Base-by-base conservation (phyloP, 2,888 invertebrate genomes). In the Erebia aethiops region DNA sequence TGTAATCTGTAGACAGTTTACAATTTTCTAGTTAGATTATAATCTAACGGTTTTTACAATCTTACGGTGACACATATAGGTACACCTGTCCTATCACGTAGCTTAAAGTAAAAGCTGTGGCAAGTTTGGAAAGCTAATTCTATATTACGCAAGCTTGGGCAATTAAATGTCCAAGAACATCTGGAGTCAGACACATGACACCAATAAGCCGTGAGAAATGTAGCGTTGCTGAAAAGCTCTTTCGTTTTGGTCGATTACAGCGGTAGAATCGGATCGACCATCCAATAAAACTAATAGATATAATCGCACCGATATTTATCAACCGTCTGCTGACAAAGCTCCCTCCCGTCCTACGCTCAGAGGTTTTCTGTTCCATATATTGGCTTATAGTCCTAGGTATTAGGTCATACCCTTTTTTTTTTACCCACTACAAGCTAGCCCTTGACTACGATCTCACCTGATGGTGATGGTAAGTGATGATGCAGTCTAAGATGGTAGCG, bases 241-340 rank as follows among this genome's bases (percentile, higher is more conserved):
- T 65, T 5, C 16, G 65, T 41, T 65, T 54, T 54, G 54, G 35
- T 65, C 65, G 65, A 65, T 65, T 54, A 54, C 65, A 65, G 16
- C 8, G 65, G 41, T 52, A 54, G 18, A 41, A 10, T 18, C 8
- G 54, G 16, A 35, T 52, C 9, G 52, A 64, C 21, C 54, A 41
- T n/a, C 65, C 41, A 65, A 65, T 65, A 65, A 54, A 65, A 54
- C 16, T 54, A 65, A 65, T 65, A 65, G 65, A 54, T 54, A 41
- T 65, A 13, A 41, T 43, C 65, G 41, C 54, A 26, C 54, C 18
- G 54, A 65, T 54, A 65, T 54, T 65, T 5, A 65, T 65, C 65
- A 54, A 16, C 54, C 13, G 65, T 41, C 65, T 43, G 65, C 65
- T 65, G 54, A 65, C 65, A 65, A 18, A 61, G 61, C 43, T 18